Evolutionary conservation across 2,797 vertebrate species (phyloP).

Genomic region (Gambusia yucatana): DNA sequence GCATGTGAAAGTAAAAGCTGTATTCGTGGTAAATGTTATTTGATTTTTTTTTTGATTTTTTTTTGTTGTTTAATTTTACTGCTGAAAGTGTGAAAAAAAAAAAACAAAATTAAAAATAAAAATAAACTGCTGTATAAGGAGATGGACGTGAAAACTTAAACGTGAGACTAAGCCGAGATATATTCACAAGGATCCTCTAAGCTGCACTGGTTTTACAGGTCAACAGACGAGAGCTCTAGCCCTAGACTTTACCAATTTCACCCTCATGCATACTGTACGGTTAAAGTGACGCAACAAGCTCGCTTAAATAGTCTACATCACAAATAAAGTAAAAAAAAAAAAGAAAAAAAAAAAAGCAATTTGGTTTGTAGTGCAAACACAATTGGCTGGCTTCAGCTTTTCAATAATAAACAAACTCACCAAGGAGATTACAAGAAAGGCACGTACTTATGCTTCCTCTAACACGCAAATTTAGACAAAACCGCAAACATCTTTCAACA

Average conservation of each 20-base stretch:
- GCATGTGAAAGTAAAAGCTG: conserved; percentile 80
- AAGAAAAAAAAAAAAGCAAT: conserved; percentile 73
- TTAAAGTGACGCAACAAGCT: conserved; percentile 89
- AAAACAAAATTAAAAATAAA: too few relatives aligned
- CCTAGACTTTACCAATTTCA: conserved; percentile 83
- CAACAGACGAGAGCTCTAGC: conserved; percentile 85
- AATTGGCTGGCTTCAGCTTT: conserved; percentile 89
- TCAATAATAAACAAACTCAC: conserved; percentile 87
- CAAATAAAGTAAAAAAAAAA: conserved; percentile 38
- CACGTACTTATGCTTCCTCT: conserved; percentile 89
- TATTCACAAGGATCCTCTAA: conserved; percentile 83
- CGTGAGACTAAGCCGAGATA: conserved; percentile 81
- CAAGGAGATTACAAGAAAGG: conserved; percentile 88
- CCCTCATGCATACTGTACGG: conserved; percentile 88
- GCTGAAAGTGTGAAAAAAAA: conserved; percentile 51
- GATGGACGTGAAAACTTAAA: conserved; percentile 76
- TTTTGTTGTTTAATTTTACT: conserved; percentile 33
- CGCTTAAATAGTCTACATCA: conserved; percentile 87
- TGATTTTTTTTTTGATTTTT: conserved; percentile 52
- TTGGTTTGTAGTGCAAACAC: conserved; percentile 89
- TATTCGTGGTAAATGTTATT: conserved; percentile 74
- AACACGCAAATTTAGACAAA: conserved; percentile 84
- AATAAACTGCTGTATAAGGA: conserved; percentile 72
- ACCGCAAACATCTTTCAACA: conserved; percentile 83
- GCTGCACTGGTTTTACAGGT: conserved; percentile 85